phyloP scores from a whole-genome alignment of 1,140 invertebrate genomes.

The Orius laevigatus region DNA sequence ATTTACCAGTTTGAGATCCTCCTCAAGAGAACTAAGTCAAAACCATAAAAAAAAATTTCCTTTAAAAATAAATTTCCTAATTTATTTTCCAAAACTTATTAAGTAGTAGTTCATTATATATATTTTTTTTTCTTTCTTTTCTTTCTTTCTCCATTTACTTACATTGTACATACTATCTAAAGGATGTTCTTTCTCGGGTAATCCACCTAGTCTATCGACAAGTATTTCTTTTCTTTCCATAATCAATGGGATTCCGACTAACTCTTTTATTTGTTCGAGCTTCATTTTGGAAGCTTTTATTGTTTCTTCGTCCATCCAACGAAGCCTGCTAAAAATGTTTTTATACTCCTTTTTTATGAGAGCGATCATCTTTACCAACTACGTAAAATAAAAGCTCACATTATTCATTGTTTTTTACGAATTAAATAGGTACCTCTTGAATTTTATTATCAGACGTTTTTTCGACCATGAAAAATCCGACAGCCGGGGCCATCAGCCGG shows the following conservation, averaged over 20 bases:
- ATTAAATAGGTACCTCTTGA: constrained; percentile 3
- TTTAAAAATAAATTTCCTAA: too few species aligned
- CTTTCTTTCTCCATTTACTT: too few species aligned
- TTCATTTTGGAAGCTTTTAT: constrained; percentile 55
- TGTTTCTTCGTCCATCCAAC: constrained; percentile 75
- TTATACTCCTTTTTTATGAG: constrained; percentile 63
- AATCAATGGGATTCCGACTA: constrained; percentile 68
- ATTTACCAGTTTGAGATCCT: too few species aligned
- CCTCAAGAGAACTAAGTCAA: too few species aligned
- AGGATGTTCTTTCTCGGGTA: too few species aligned
- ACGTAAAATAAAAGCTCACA: constrained; percentile 13
- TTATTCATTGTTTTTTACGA: neutral
- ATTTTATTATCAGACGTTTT: neutral
- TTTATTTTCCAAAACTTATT: too few species aligned
- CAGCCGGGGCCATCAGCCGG: constrained; percentile 14
- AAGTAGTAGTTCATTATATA: too few species aligned
- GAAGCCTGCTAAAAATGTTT: constrained; percentile 43
- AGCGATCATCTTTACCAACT: constrained; percentile 57
- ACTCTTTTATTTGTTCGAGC: constrained; percentile 48
- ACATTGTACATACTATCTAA: neutral
- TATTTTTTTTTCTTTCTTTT: too few species aligned
- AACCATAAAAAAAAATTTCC: too few species aligned
- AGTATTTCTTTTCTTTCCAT: constrained; percentile 32
- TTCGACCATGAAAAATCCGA: constrained; percentile 9
- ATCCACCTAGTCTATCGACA: too few species aligned